These are phyloP conservation scores for Peromyscus aztecus DNA, from an alignment of 2,797 vertebrate species.

Conservation along the genomic window DNA sequence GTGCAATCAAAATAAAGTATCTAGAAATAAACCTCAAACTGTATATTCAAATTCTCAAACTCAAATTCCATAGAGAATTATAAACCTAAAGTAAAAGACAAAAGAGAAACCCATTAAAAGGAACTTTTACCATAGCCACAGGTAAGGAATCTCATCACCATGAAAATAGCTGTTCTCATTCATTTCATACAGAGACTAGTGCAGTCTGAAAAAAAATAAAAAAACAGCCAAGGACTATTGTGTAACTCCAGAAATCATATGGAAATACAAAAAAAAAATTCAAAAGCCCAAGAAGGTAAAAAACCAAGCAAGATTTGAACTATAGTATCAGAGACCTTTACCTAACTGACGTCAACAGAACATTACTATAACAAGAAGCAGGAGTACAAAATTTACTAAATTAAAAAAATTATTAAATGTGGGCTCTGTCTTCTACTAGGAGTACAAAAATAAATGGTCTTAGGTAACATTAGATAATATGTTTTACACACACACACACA, in stretches of 20 bases:
- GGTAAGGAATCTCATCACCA: background rate
- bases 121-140: background rate
- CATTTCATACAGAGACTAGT: background rate
- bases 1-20: slow-evolving; percentile 15
- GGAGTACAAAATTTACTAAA: background rate
- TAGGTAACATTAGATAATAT: background rate
- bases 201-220: background rate
- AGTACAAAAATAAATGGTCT: background rate
- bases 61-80: slow-evolving; percentile 32
- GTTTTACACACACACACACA: background rate
- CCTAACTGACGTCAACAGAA: background rate
- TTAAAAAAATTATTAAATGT: background rate
- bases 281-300: background rate
- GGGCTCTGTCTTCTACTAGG: background rate
- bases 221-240: background rate
- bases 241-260: background rate
- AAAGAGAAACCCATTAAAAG: background rate
- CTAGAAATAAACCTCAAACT: slow-evolving; percentile 30
- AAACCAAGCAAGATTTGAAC: background rate
- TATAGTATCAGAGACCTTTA: background rate
- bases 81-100: slow-evolving; percentile 33
- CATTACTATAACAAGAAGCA: slow-evolving; percentile 13
- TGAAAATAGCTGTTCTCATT: background rate
- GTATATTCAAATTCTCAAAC: background rate
- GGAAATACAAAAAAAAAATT: slow-evolving; percentile 13